phyloP scores from a whole-genome alignment of 2,888 invertebrate species.

The Lacanobia oleracea region DNA sequence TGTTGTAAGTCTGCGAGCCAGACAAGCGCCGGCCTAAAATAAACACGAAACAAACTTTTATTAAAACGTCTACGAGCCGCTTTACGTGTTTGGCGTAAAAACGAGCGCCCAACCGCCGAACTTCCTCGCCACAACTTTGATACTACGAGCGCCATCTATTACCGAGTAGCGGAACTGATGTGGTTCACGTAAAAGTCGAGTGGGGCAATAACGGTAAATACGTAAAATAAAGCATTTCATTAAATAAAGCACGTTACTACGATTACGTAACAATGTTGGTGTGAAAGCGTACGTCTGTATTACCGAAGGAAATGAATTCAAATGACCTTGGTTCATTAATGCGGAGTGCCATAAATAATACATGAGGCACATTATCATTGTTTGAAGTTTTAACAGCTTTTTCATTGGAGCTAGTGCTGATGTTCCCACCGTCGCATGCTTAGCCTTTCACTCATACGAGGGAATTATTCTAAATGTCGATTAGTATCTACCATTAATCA shows the following conservation, averaged over 20 bases:
- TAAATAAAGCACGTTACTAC: constrained; percentile 62
- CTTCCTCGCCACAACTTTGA: constrained; percentile 36
- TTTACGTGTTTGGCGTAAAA: constrained; percentile 76
- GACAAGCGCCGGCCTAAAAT: constrained; percentile 78
- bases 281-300: constrained; percentile 72
- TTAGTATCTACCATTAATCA: constrained; percentile 66
- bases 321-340: constrained; percentile 89
- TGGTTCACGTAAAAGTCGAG: constrained; percentile 72
- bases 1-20: constrained; percentile 70
- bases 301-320: constrained; percentile 84
- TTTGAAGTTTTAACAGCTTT: constrained; percentile 79
- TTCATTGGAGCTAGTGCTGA: constrained; percentile 73
- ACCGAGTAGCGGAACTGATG: constrained; percentile 81
- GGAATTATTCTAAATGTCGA: constrained; percentile 66
- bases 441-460: constrained; percentile 63
- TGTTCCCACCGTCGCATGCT: constrained; percentile 66
- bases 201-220: constrained; percentile 53
- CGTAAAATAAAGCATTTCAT: constrained; percentile 56
- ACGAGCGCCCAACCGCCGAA: constrained; percentile 62
- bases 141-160: constrained; percentile 81
- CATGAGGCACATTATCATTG: constrained; percentile 86
- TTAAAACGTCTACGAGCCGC: constrained; percentile 76
- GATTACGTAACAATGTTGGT: constrained; percentile 69
- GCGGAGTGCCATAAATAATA: constrained; percentile 83
- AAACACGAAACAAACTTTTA: constrained; percentile 83